Evolutionary conservation across 2,113 vertebrate genomes (phyloP).

Genomic region (Amblyopsis rosae): DNA sequence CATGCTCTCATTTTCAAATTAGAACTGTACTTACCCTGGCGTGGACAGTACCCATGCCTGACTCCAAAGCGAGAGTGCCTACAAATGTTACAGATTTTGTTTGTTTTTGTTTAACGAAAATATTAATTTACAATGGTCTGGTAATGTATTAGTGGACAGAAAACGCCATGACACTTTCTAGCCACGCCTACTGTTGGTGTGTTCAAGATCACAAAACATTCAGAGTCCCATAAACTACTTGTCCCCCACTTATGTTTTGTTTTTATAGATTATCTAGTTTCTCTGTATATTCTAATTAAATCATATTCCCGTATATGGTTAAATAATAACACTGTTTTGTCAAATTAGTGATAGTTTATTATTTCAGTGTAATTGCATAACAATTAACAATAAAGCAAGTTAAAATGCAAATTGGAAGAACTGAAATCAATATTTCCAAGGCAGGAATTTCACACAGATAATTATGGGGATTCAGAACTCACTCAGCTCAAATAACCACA

Average conservation of each 20-base stretch:
- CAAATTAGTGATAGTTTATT: too few relatives aligned
- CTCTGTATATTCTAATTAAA: too few relatives aligned
- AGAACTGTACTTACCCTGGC: conserved; percentile 83
- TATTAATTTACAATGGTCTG: conserved; percentile 38
- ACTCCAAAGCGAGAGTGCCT: conserved; percentile 29
- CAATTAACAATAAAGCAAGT: too few relatives aligned
- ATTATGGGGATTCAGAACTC: too few relatives aligned
- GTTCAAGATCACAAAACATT: too few relatives aligned
- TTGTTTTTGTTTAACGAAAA: neutral
- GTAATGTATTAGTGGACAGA: conserved; percentile 31
- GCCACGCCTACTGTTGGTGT: conserved; percentile 51
- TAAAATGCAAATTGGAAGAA: neutral
- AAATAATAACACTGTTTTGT: too few relatives aligned
- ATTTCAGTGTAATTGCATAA: too few relatives aligned
- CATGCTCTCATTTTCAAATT: conserved; percentile 35
- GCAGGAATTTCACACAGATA: neutral
- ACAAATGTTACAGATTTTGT: conserved; percentile 6
- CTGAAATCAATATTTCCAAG: neutral
- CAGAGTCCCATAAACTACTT: too few relatives aligned
- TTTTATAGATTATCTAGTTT: too few relatives aligned
- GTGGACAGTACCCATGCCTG: conserved; percentile 89
- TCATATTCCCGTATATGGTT: too few relatives aligned
- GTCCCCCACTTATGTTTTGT: too few relatives aligned
- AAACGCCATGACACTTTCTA: conserved; percentile 72
- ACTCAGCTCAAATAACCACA: too few relatives aligned